phyloP scores from a whole-genome alignment of 1,140 invertebrate species.

The Heliothis virescens region DNA sequence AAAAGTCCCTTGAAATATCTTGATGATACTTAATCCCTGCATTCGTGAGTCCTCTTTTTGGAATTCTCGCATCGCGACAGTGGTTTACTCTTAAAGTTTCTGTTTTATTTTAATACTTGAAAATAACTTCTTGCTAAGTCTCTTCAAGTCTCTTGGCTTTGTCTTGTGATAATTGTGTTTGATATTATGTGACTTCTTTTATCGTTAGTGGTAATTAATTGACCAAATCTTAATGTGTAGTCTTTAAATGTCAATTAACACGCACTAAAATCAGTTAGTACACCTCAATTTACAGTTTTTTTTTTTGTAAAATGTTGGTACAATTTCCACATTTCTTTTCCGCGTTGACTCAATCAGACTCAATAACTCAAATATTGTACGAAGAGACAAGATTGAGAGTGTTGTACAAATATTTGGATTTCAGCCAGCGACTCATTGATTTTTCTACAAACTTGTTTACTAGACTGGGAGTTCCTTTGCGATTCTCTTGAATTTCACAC shows the following conservation, averaged over 20 bases:
- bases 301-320: no score
- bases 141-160: slow-evolving; percentile 46
- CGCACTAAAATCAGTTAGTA: no score
- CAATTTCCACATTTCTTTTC: no score
- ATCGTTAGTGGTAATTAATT: neutral
- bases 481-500: slow-evolving; percentile 18
- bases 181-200: neutral
- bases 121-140: slow-evolving; percentile 10
- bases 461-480: slow-evolving; percentile 53
- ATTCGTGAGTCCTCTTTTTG: slow-evolving; percentile 21
- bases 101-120: slow-evolving; percentile 33
- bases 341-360: no score
- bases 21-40: slow-evolving; percentile 35
- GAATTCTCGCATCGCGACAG: slow-evolving; percentile 18
- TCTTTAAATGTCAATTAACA: no score
- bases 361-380: neutral
- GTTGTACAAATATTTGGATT: slow-evolving; percentile 53
- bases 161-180: slow-evolving; percentile 2
- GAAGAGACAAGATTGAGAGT: slow-evolving; percentile 29
- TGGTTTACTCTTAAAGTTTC: slow-evolving; percentile 36
- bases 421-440: slow-evolving; percentile 57
- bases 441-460: slow-evolving; percentile 61
- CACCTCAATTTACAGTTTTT: no score
- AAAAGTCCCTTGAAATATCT: slow-evolving; percentile 32
- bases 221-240: neutral